Percentiles rank a stretch among this genome's conserved stretches.
Evolutionary conservation across 53 echinoderm and acorn worm genomes (phyloP).

Genomic region (Crossaster papposus): DNA sequence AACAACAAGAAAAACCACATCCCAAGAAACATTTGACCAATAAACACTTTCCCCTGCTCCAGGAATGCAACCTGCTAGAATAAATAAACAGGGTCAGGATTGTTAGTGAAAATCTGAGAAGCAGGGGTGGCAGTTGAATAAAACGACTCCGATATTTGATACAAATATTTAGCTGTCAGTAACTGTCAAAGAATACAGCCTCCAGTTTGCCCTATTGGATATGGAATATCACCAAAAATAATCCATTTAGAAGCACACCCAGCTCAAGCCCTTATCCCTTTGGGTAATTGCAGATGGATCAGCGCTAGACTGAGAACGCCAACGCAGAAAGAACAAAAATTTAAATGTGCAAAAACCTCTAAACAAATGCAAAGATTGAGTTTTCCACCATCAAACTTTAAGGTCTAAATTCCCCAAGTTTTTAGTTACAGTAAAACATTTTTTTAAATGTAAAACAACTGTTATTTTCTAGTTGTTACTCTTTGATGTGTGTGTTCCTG

Average conservation of each 20-base stretch:
- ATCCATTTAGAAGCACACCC: not conserved
- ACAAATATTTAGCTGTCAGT: constrained; percentile 60
- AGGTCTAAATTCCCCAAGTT: no score
- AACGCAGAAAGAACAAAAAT: no score
- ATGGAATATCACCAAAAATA: not conserved
- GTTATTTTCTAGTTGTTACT: no score
- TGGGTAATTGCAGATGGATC: not conserved
- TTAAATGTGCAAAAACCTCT: no score
- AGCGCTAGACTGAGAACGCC: not conserved
- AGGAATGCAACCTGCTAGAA: constrained; percentile 47
- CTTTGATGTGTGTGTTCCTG: no score
- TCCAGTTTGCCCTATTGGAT: not conserved
- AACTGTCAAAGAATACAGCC: constrained; percentile 21
- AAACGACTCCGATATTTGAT: constrained; percentile 32
- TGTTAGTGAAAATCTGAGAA: constrained; percentile 21
- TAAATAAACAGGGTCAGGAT: constrained; percentile 41
- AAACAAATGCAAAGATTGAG: no score
- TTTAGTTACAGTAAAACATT: no score
- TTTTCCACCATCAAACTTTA: no score
- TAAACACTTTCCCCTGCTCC: constrained; percentile 23
- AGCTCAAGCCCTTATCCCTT: not conserved
- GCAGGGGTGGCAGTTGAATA: not conserved
- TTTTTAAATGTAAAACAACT: no score
- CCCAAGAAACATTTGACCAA: constrained; percentile 15
- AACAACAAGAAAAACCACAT: constrained; percentile 31